phyloP scores from a whole-genome alignment of 2,797 vertebrate genomes.

The Borostomias antarcticus region DNA sequence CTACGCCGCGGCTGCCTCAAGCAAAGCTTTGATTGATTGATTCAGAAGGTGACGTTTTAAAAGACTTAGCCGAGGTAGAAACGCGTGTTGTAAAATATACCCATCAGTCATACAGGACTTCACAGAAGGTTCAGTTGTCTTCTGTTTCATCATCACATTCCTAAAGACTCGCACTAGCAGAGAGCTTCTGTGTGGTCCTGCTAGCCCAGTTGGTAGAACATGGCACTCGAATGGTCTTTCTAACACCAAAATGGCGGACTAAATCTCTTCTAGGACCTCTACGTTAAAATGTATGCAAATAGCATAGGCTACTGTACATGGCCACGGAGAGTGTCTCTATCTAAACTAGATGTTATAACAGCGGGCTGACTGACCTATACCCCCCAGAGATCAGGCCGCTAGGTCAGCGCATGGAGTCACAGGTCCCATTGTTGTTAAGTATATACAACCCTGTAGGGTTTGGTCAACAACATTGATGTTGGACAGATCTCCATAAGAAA shows the following conservation, averaged over 20 bases:
- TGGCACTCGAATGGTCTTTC: neutral
- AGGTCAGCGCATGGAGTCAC: conserved; percentile 12
- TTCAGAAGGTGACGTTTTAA: neutral
- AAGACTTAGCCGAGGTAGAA: neutral
- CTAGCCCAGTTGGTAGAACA: neutral
- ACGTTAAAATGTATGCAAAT: neutral
- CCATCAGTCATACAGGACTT: no score
- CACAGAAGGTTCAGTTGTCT: neutral
- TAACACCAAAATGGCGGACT: neutral
- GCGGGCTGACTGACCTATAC: neutral
- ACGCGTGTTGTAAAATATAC: neutral
- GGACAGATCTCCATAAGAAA: conserved; percentile 73
- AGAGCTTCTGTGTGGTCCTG: neutral
- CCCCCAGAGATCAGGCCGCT: neutral
- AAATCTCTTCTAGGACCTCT: neutral
- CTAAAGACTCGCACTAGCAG: neutral
- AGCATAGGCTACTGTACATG: no score
- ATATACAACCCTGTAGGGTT: conserved; percentile 46
- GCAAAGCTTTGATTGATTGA: neutral
- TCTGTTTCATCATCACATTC: neutral
- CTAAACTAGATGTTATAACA: conserved; percentile 9
- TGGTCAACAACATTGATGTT: conserved; percentile 61
- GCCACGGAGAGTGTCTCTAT: no score
- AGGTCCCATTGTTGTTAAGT: conserved; percentile 47
- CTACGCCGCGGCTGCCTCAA: neutral